These are phyloP conservation scores for Sphenopsis melanotis DNA, from an alignment of 2,797 vertebrate species.

Conservation along the genomic window DNA sequence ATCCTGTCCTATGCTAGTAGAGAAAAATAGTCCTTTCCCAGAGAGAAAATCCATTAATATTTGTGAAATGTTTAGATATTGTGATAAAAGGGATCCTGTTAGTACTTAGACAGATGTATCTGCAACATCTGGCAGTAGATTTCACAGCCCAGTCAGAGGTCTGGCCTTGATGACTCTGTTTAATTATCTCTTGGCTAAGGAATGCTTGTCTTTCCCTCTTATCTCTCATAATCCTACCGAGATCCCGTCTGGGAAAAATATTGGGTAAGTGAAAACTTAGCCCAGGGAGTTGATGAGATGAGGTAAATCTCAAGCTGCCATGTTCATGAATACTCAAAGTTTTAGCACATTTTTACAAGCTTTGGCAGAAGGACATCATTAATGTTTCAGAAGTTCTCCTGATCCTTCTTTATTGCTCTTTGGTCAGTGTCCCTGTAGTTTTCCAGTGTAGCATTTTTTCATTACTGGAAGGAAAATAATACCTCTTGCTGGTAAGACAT, in stretches of 20 bases:
- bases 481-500: slow-evolving; percentile 14
- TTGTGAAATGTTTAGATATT: slow-evolving; percentile 7
- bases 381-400: slow-evolving; percentile 68
- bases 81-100: slow-evolving; percentile 36
- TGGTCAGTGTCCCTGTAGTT: slow-evolving; percentile 42
- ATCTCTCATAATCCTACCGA: background rate
- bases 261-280: slow-evolving; percentile 30
- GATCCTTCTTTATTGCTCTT: slow-evolving; percentile 35
- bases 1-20: background rate
- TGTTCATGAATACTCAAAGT: slow-evolving; percentile 37
- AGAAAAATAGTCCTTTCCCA: background rate
- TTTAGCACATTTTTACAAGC: slow-evolving; percentile 56
- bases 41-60: slow-evolving; percentile 28
- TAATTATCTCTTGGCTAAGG: slow-evolving; percentile 60
- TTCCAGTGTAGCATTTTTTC: slow-evolving; percentile 53
- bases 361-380: slow-evolving; percentile 61
- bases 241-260: slow-evolving; percentile 11
- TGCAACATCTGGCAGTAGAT: slow-evolving; percentile 55
- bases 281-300: slow-evolving; percentile 50
- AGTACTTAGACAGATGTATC: slow-evolving; percentile 56
- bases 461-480: slow-evolving; percentile 41
- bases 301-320: slow-evolving; percentile 61
- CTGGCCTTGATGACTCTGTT: slow-evolving; percentile 64
- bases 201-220: slow-evolving; percentile 13
- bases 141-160: slow-evolving; percentile 59